phyloP scores from a whole-genome alignment of 2,113 vertebrate species.

The Ophiodon elongatus region DNA sequence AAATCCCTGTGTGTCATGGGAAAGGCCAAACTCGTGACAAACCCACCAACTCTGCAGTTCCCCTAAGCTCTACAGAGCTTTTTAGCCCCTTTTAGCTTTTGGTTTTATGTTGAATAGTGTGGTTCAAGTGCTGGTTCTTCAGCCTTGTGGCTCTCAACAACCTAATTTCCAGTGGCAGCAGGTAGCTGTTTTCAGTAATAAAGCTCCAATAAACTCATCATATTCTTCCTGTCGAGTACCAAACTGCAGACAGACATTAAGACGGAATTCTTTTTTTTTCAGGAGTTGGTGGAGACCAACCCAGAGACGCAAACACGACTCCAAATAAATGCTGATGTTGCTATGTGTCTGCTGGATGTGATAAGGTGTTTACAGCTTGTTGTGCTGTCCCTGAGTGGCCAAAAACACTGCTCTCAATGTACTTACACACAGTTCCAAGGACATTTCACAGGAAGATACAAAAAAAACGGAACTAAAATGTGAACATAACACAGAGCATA shows the following conservation, averaged over 20 bases:
- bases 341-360: not conserved
- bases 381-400: too few species aligned
- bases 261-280: not conserved
- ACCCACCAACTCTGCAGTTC: not conserved
- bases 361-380: not conserved
- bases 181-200: not conserved
- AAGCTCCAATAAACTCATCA: not conserved
- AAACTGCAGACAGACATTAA: not conserved
- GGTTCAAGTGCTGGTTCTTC: too few species aligned
- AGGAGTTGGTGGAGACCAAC: not conserved
- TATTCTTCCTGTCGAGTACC: too few species aligned
- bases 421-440: too few species aligned
- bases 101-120: not conserved
- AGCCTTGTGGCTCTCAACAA: not conserved
- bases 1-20: not conserved
- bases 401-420: too few species aligned
- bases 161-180: not conserved
- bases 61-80: not conserved
- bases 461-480: too few species aligned
- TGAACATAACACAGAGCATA: too few species aligned
- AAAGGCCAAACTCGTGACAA: not conserved
- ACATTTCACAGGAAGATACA: too few species aligned
- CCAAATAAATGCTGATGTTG: not conserved
- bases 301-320: not conserved
- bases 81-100: not conserved